Base-by-base conservation (phyloP, 1,140 invertebrate species). In the Brachionus calyciflorus region DNA sequence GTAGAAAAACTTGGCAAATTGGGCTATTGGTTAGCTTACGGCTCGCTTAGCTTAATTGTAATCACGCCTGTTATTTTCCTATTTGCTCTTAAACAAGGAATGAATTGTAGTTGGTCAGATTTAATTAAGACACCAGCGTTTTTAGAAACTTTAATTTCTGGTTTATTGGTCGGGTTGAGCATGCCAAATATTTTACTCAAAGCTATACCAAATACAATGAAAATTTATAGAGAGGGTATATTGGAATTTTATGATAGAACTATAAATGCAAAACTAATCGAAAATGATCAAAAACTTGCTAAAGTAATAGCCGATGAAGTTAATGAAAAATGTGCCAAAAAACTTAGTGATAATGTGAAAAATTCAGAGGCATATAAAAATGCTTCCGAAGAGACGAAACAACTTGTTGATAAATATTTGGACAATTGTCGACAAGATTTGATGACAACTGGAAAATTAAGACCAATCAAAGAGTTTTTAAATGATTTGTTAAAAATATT, bases 61-160 rank as follows among this genome's bases (percentile, higher is more conserved):
- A 5, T 5, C 5, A 33, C 33, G 55, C 55, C 55, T 19, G 19
- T 60, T 37, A 3, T 60, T 2, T 60, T 60, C 33, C 1, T 60
- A 19, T 30, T 19, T 0, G 55, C 55, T 6, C 55, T 60, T 30
- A 60, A 37, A 19, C 55, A 60, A 60, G 55, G 28, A 3, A 60
- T 60, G 55, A n/a, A 33, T 19, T 60, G 55, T 6, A 28, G 33
- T 17, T 60, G 24, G 55, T 60, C 26, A 2, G 19, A 30, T 17
- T 19, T 60, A 33, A n/a, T 60, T 0, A 33, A 26, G 2, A 30
- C 26, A 6, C 55, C 55, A 30, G 55, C 55, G 9, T 30, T 30
- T 33, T 30, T 60, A 60, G 55, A 60, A 9, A 60, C 55, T 60
- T n/a, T 60, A 33, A 26, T 60, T 17, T 60, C 55, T n/a, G 55